phyloP scores from a whole-genome alignment of 30 jellyfish, hydroid and myxozoan genomes.

The Euphysa ruthae region DNA sequence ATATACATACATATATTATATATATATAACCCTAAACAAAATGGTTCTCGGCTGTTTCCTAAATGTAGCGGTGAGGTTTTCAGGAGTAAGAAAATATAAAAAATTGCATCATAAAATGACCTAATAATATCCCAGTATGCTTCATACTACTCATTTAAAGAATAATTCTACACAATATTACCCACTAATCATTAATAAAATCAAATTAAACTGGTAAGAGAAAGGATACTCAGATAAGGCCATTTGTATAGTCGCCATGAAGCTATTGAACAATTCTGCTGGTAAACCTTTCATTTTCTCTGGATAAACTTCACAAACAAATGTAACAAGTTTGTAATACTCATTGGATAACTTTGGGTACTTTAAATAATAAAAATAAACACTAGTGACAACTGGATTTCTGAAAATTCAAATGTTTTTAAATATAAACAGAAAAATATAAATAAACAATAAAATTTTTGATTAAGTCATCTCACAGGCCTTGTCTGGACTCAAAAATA shows the following conservation, averaged over 20 bases:
- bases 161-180: background rate
- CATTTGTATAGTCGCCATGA: slow-evolving; percentile 65
- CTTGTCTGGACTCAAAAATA: too few relatives aligned
- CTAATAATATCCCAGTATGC: too few relatives aligned
- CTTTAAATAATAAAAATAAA: slow-evolving; percentile 27
- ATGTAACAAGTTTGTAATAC: slow-evolving; percentile 76
- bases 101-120: background rate
- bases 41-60: too few relatives aligned
- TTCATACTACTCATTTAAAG: background rate
- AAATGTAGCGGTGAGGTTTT: too few relatives aligned
- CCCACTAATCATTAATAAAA: too few relatives aligned
- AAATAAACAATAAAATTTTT: too few relatives aligned
- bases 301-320: slow-evolving; percentile 85
- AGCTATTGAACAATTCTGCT: slow-evolving; percentile 36
- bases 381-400: too few relatives aligned
- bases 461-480: too few relatives aligned
- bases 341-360: slow-evolving; percentile 79
- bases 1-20: background rate
- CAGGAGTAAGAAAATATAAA: too few relatives aligned
- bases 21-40: too few relatives aligned
- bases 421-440: too few relatives aligned
- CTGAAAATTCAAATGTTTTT: too few relatives aligned
- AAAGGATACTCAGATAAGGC: slow-evolving; percentile 93
- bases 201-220: background rate
- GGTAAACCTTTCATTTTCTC: slow-evolving; percentile 58